These are phyloP conservation scores for Lophotriccus pileatus DNA, from an alignment of 2,797 vertebrate species.

Conservation along the genomic window DNA sequence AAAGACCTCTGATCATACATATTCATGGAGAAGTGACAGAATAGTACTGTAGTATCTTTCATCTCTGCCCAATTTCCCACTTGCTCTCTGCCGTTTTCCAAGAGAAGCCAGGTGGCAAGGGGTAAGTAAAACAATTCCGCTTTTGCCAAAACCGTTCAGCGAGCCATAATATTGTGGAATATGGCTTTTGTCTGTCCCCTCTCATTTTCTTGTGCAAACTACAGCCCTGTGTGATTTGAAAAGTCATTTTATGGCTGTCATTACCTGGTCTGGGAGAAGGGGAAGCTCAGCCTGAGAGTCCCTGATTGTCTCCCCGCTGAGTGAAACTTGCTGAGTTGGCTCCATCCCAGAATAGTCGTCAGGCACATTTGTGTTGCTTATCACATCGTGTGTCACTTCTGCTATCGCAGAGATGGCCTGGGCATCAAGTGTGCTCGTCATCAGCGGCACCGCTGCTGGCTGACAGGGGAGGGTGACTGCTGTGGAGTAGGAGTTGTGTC, in stretches of 20 bases:
- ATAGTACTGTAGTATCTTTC: neutral
- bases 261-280: neutral
- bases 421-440: neutral
- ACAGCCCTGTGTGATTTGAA: neutral
- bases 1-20: neutral
- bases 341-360: constrained; percentile 5
- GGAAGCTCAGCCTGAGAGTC: neutral
- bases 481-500: neutral
- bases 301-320: neutral
- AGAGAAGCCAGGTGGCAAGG: constrained; percentile 44
- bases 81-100: neutral
- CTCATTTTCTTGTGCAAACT: constrained; percentile 16
- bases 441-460: neutral
- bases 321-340: constrained; percentile 25
- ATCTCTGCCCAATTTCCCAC: constrained; percentile 22
- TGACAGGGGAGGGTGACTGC: neutral
- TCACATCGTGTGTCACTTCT: constrained; percentile 40
- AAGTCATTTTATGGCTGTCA: neutral
- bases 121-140: constrained; percentile 36
- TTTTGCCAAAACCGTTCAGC: neutral
- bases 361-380: constrained; percentile 4
- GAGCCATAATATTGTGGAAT: neutral
- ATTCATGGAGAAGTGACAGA: neutral
- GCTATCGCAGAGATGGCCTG: neutral
- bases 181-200: neutral